These are phyloP conservation scores for Ellobium chinense DNA, from an alignment of 2,888 invertebrate genomes.

Conservation along the genomic window DNA sequence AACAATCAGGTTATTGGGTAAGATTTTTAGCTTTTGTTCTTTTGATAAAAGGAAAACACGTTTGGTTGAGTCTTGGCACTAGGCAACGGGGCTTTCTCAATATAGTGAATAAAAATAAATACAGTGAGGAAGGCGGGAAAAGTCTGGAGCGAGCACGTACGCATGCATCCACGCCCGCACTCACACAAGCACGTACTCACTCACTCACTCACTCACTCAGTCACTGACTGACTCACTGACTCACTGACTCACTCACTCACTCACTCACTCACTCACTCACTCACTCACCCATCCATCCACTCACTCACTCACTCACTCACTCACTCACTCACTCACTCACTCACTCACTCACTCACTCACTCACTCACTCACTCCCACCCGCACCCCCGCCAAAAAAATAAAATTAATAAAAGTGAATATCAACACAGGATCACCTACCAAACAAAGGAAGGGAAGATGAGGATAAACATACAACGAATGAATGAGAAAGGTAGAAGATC, in stretches of 20 bases:
- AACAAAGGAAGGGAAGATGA: too few species aligned
- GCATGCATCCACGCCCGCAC: neutral
- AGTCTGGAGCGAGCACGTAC: too few species aligned
- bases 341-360: neutral
- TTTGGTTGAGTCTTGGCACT: too few species aligned
- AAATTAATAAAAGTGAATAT: neutral
- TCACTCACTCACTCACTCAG: constrained; percentile 27
- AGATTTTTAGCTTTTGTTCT: too few species aligned
- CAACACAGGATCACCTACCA: too few species aligned
- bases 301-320: constrained; percentile 10
- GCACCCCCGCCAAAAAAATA: neutral
- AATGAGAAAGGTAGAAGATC: too few species aligned
- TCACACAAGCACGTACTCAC: neutral
- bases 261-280: neutral
- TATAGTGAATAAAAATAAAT: too few species aligned
- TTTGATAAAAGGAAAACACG: too few species aligned
- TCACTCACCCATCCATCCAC: constrained; percentile 5
- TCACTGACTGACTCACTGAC: constrained; percentile 32
- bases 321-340: neutral
- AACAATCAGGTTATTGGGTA: too few species aligned
- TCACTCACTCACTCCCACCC: neutral
- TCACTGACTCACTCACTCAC: constrained; percentile 17
- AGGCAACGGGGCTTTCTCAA: too few species aligned
- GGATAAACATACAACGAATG: too few species aligned
- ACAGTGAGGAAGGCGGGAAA: too few species aligned